Percentiles rank a stretch among this genome's conserved stretches.
Evolutionary conservation across 2,888 invertebrate genomes (phyloP).

Genomic region (Pegoplata infirma): DNA sequence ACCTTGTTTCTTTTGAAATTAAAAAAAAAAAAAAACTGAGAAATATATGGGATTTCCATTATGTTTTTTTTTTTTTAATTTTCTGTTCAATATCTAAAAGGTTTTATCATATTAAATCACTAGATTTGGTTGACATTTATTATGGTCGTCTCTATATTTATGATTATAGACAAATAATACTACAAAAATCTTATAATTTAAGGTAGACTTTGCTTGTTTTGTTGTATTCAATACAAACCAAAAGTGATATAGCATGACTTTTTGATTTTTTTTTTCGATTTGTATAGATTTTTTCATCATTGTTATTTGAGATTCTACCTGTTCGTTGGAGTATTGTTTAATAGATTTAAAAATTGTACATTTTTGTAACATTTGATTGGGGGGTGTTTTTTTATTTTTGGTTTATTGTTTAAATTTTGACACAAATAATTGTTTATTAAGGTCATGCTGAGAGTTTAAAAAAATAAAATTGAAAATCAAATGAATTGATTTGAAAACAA

Average conservation of each 20-base stretch:
- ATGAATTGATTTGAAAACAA: not conserved
- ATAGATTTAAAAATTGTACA: not conserved
- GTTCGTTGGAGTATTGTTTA: conserved; percentile 19
- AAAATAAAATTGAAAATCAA: not conserved
- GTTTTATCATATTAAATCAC: conserved; percentile 53
- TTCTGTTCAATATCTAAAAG: conserved; percentile 28
- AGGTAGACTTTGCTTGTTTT: conserved; percentile 3
- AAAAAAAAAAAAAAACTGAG: not conserved
- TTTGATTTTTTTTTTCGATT: conserved; percentile 17
- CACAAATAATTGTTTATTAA: conserved; percentile 36
- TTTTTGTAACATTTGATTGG: not conserved
- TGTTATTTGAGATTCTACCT: conserved; percentile 32
- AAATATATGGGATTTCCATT: not conserved
- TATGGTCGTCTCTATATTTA: conserved; percentile 27
- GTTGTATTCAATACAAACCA: conserved; percentile 21
- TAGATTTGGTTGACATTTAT: conserved; percentile 57
- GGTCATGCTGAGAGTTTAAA: conserved; percentile 11
- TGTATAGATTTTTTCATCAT: not conserved
- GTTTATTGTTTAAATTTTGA: conserved; percentile 19
- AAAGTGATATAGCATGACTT: conserved; percentile 41
- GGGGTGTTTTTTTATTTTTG: not conserved
- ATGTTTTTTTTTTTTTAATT: not conserved
- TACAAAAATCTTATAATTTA: conserved; percentile 1
- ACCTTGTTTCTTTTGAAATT: not conserved
- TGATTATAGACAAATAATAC: not conserved